Evolutionary conservation across 37 sponge, comb jelly and placozoan species (phyloP).

Genomic region (Oopsacas minuta): DNA sequence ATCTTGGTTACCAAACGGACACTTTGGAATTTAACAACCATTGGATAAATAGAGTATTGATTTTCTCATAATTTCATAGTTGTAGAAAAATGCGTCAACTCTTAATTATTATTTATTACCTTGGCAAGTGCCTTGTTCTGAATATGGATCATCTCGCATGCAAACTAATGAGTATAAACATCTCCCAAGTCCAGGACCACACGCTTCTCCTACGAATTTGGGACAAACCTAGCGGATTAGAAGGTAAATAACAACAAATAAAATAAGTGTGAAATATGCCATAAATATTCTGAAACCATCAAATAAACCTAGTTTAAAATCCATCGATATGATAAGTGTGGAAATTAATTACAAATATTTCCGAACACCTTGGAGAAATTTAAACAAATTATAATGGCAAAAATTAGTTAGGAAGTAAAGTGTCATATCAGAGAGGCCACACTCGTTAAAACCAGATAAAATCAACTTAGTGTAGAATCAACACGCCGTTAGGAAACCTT

Average conservation of each 20-base stretch:
- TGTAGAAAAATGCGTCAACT: too few relatives aligned
- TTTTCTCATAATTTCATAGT: too few relatives aligned
- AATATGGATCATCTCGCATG: not conserved
- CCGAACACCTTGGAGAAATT: not conserved
- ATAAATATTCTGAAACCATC: too few relatives aligned
- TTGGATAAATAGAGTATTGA: too few relatives aligned
- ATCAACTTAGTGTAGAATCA: not conserved
- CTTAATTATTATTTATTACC: too few relatives aligned
- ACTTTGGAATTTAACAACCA: too few relatives aligned
- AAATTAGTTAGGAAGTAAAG: not conserved
- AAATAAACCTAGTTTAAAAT: not conserved
- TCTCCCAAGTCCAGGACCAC: not conserved
- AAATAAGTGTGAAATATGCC: not conserved
- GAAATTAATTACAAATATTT: too few relatives aligned
- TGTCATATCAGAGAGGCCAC: not conserved
- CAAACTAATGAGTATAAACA: not conserved
- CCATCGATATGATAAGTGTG: not conserved
- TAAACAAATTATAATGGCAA: not conserved
- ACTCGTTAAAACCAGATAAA: not conserved
- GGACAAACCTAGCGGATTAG: slow-evolving; percentile 12
- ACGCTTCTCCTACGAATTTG: not conserved
- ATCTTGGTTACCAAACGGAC: too few relatives aligned
- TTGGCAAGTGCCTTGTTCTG: not conserved
- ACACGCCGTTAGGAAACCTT: not conserved
- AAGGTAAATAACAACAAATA: not conserved